Evolutionary conservation across 2,797 vertebrate genomes (phyloP).

Genomic region (Takifugu rubripes): DNA sequence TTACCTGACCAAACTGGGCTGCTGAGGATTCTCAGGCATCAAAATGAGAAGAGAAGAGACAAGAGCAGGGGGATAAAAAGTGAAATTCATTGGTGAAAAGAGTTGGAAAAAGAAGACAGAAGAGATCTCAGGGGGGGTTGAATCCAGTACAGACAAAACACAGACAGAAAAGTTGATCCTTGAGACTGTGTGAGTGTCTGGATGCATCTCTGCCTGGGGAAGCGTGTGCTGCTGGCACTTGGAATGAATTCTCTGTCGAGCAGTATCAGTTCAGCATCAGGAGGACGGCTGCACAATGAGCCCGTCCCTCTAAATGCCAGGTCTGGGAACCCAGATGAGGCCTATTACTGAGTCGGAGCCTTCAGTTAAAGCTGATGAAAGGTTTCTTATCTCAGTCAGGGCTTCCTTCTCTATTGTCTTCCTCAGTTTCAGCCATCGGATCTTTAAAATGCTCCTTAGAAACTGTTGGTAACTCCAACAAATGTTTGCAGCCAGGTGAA

Average conservation of each 20-base stretch:
- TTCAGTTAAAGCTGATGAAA: slow-evolving; percentile 58
- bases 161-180: slow-evolving; percentile 23
- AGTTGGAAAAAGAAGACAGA: slow-evolving; percentile 5
- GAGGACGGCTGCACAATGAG: slow-evolving; percentile 46
- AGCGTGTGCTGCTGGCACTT: slow-evolving; percentile 43
- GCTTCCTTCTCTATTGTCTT: slow-evolving; percentile 32
- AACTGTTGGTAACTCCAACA: slow-evolving; percentile 39
- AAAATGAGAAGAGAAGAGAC: slow-evolving; percentile 33
- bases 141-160: slow-evolving; percentile 21
- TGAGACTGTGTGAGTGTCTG: too few relatives aligned
- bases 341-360: slow-evolving; percentile 52
- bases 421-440: slow-evolving; percentile 11
- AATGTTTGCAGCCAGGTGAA: slow-evolving; percentile 32
- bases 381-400: slow-evolving; percentile 42
- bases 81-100: slow-evolving; percentile 7
- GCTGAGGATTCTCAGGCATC: slow-evolving; percentile 45
- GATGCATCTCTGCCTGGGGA: slow-evolving; percentile 42
- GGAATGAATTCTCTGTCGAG: slow-evolving; percentile 48
- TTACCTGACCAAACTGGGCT: slow-evolving; percentile 53
- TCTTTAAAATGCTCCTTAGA: slow-evolving; percentile 45
- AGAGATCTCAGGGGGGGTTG: slow-evolving; percentile 5
- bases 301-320: slow-evolving; percentile 50
- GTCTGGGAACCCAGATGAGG: slow-evolving; percentile 38
- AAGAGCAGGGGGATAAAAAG: slow-evolving; percentile 12
- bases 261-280: slow-evolving; percentile 45